Conservation (phyloP, 1,140 invertebrate species). For the Anastrepha ludens region DNA sequence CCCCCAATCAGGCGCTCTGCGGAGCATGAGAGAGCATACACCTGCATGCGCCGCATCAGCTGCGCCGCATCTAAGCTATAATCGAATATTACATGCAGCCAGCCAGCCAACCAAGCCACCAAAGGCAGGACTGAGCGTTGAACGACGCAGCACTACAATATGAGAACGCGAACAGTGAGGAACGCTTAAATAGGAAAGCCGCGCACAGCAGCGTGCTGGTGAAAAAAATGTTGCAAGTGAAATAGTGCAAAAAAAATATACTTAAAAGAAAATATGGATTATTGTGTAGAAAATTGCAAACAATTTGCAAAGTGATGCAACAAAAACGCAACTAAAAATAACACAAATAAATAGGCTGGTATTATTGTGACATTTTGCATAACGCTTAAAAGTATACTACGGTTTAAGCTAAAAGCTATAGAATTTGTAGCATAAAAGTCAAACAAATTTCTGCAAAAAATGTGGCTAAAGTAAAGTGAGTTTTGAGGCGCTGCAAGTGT, state of each 20-base stretch:
- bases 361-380: neutral
- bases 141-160: slow-evolving; percentile 20
- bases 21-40: slow-evolving; percentile 23
- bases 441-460: slow-evolving; percentile 21
- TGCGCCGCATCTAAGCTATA: slow-evolving; percentile 43
- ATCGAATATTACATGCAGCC: neutral
- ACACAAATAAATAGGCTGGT: slow-evolving; percentile 1
- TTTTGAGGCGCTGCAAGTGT: neutral
- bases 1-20: neutral
- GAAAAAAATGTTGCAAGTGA: slow-evolving; percentile 47
- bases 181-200: slow-evolving; percentile 8
- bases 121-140: neutral
- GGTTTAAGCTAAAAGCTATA: neutral
- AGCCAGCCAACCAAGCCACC: neutral
- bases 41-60: slow-evolving; percentile 40
- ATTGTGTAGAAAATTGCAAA: neutral
- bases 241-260: slow-evolving; percentile 29
- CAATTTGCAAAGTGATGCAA: slow-evolving; percentile 26
- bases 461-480: slow-evolving; percentile 32
- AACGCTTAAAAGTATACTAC: slow-evolving; percentile 39
- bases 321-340: slow-evolving; percentile 10
- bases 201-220: slow-evolving; percentile 41
- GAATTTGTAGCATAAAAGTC: neutral
- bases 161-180: slow-evolving; percentile 42
- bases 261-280: neutral